phyloP scores from a whole-genome alignment of 2,113 vertebrate genomes.

The Phylloscopus trochilus region DNA sequence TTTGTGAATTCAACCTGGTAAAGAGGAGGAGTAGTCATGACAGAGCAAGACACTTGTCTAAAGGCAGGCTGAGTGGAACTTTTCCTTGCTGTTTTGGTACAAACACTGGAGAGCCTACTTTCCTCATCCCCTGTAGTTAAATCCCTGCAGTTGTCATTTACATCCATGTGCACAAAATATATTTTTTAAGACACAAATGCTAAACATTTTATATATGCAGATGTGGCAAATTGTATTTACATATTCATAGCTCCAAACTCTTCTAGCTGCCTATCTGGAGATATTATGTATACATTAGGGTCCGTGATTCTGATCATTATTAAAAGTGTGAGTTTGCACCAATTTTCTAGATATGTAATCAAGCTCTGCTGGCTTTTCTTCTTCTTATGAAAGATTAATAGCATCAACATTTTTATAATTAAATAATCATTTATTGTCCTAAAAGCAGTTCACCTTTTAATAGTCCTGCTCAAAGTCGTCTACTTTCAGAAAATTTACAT shows the following conservation, averaged over 20 bases:
- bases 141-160: neutral
- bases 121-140: neutral
- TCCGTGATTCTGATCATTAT: neutral
- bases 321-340: neutral
- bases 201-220: neutral
- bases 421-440: neutral
- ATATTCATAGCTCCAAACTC: neutral
- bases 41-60: neutral
- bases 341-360: neutral
- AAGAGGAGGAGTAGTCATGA: neutral
- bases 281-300: neutral
- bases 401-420: neutral
- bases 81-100: neutral
- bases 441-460: neutral
- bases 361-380: neutral
- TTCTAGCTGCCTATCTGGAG: neutral
- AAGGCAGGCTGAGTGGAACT: neutral
- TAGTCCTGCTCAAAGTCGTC: neutral
- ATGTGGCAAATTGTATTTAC: neutral
- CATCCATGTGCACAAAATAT: neutral
- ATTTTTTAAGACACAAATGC: neutral
- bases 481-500: neutral
- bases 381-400: neutral
- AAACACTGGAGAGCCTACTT: neutral
- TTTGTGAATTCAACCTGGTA: neutral